phyloP scores from a whole-genome alignment of 2,888 invertebrate species.

The Lasioglossum figueresi region DNA sequence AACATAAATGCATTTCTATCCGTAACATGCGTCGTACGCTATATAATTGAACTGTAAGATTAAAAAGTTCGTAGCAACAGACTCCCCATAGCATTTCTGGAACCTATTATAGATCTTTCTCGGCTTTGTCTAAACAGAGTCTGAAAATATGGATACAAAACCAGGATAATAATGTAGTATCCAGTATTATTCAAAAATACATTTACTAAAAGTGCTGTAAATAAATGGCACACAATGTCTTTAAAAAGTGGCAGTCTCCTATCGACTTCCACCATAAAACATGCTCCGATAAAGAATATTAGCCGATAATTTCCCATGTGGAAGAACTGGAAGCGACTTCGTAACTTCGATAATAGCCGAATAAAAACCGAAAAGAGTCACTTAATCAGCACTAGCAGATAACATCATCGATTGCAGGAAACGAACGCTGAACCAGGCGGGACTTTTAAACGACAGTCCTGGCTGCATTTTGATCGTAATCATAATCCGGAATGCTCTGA shows the following conservation, averaged over 20 bases:
- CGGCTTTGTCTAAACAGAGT: no score
- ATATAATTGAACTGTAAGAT: no score
- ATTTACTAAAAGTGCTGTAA: not conserved
- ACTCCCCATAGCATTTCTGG: no score
- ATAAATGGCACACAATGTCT: not conserved
- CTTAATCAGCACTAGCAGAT: not conserved
- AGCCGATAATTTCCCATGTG: not conserved
- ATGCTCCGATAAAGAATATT: not conserved
- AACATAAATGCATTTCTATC: no score
- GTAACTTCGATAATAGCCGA: not conserved
- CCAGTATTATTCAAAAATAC: no score
- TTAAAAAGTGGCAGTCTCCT: not conserved
- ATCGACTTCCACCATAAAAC: not conserved
- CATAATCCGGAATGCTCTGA: conserved; percentile 1
- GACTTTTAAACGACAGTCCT: not conserved
- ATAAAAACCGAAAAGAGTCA: not conserved
- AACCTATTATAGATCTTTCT: no score
- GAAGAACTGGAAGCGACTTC: no score
- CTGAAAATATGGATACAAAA: no score
- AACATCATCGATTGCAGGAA: not conserved
- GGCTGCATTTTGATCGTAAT: not conserved
- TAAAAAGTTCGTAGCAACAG: no score
- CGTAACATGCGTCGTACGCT: no score
- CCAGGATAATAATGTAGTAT: no score
- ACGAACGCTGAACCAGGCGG: not conserved